Evolutionary conservation across 92 coral and sea anemone species (phyloP), one percentile per base, ranked within the genome.

Genomic region (Heteractis magnifica): DNA sequence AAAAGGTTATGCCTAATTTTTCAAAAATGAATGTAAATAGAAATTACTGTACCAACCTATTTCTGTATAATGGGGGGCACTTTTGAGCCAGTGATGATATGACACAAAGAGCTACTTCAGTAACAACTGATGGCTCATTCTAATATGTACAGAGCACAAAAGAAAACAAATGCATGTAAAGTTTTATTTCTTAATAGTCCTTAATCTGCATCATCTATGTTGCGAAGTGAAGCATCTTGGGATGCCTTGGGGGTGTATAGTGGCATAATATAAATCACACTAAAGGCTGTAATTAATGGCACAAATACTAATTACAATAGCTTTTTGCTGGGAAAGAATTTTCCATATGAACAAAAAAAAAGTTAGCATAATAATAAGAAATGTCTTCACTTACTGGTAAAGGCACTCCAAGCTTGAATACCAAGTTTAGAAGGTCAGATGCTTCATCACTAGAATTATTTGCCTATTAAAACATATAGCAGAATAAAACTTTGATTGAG

Each of bases 91-190:
- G 64, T 20, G 97, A 82, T 44, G 73, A 76, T 14, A 96, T 62
- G 49, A 96, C 97, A 87, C 86, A 82, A 12, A 96, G 90, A 50
- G 95, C 86, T 18, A 90, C 86, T 81, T 92, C 86, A 49, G 83
- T 78, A 55, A 96, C 91, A 79, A 90, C n/a, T 49, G 82, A 79
- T 44, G 90, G 87, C 56, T 90, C 95, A 78, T 89, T 94, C 97
- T 93, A 55, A 10, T 34, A 34, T 34, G 70, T 18, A 12, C 70
- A 62, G 26, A 62, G 12, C 18, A 62, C 70, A 18, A 62, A 18
- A 62, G 6, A 55, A 55, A 55, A 55, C 5, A 55, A 8, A 55
- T 55, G 44, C 44, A 34, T 0, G 44, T 34, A 34, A 34, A 34
- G 0, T 34, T 0, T 34, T 34, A 34, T 0, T 34, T 34, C 44